Base-by-base conservation (phyloP, 2,797 vertebrate species). In the Falco naumanni region DNA sequence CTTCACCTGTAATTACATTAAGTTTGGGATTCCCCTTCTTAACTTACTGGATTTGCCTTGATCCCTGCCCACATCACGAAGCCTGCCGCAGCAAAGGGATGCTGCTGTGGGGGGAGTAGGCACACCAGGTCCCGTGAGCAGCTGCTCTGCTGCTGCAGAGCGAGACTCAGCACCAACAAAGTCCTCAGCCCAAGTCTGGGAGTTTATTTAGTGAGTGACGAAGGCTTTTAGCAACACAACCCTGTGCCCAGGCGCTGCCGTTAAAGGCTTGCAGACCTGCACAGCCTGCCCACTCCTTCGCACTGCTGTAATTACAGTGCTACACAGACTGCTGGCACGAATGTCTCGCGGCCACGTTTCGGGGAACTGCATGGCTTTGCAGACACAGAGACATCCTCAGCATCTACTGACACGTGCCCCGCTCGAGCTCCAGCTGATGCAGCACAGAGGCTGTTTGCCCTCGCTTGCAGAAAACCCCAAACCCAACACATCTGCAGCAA, bases 131-230 rank as follows among this genome's bases (percentile, higher is more conserved):
- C 34, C 65, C 74, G 13, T 0, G 1, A 71, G 69, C 54, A 74
- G 71, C 60, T 2, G 1, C 29, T 14, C 16, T 16, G 4, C 29
- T 2, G 1, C 57, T 5, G 0, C 2, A 1, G 25, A 69, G 75
- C 3, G 0, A 33, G 48, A 60, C n/a, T 13, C 70, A 76, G 77
- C 14, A 14, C 63, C 0, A 4, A 64, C 20, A 26, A 68, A n/a
- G 8, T 29, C 47, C 87, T 65, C 1, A 0, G 43, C 48, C 15
- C 53, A 16, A 1, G 2, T 3, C n/a, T 25, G 12, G 13, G 43
- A 50, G 33, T 34, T 71, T 25, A 9, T 41, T 71, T 16, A 56
- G n/a, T 1, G n/a, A 76, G 19, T 13, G 81, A 57, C 0, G 4
- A 79, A 76, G 47, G 61, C 83, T 81, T 78, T 65, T 3, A 66